A percentile compares a stretch with the other conserved stretches of the same genome.
These are phyloP conservation scores for Papilio gigon DNA, from an alignment of 2,888 invertebrate genomes.

Conservation along the genomic window DNA sequence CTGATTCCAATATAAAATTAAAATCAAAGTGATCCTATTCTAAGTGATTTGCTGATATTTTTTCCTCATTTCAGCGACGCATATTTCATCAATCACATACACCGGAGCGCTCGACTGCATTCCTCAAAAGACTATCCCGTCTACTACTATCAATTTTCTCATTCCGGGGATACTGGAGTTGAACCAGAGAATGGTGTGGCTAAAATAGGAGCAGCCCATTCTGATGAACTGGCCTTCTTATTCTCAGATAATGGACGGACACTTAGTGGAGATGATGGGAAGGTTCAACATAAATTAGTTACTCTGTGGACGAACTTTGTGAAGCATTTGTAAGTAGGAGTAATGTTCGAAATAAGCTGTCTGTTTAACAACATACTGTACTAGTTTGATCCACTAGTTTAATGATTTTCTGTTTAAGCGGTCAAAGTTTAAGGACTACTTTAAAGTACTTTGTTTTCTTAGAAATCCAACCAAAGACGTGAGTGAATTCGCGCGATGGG, in stretches of 20 bases:
- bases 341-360: neutral
- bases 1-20: too few relatives aligned
- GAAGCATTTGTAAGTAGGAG: conserved; percentile 66
- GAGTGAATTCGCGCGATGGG: conserved; percentile 54
- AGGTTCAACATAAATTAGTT: conserved; percentile 58
- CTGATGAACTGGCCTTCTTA: conserved; percentile 71
- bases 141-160: conserved; percentile 71
- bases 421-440: neutral
- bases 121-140: conserved; percentile 54
- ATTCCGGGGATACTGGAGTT: conserved; percentile 60
- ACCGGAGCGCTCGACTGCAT: conserved; percentile 64
- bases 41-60: neutral
- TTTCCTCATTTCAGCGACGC: conserved; percentile 60
- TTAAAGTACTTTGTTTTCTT: conserved; percentile 7
- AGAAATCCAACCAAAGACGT: conserved; percentile 59
- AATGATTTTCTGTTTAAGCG: neutral
- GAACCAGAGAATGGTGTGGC: conserved; percentile 55
- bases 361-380: too few relatives aligned
- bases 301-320: conserved; percentile 72
- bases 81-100: conserved; percentile 68
- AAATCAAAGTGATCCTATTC: too few relatives aligned
- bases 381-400: neutral
- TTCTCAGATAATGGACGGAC: conserved; percentile 56
- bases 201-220: conserved; percentile 71
- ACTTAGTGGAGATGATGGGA: conserved; percentile 60